A percentile compares a stretch with the other conserved stretches of the same genome.
Evolutionary conservation across 2,888 invertebrate genomes (phyloP).

Genomic region (Metellina segmentata): DNA sequence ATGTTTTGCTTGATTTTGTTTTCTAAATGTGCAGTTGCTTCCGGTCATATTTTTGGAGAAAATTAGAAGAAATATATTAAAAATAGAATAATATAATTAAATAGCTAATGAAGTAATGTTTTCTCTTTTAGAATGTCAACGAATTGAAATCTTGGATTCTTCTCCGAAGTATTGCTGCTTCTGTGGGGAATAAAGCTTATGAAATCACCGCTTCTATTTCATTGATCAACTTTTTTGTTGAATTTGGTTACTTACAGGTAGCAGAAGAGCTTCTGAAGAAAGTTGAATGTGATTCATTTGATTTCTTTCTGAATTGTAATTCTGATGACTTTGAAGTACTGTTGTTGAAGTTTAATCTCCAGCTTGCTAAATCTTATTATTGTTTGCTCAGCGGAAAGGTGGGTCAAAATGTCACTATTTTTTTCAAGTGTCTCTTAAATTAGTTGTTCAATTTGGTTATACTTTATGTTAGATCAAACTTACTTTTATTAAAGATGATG

Average conservation of each 20-base stretch:
- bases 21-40: too few relatives aligned
- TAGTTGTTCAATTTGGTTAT: too few relatives aligned
- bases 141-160: conserved; percentile 57
- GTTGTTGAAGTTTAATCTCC: conserved; percentile 36
- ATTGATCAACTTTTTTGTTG: conserved; percentile 25
- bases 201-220: conserved; percentile 32
- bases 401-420: not conserved
- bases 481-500: too few relatives aligned
- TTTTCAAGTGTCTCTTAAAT: too few relatives aligned
- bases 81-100: too few relatives aligned
- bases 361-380: conserved; percentile 34
- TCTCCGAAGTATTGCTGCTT: conserved; percentile 29
- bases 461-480: too few relatives aligned
- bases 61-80: too few relatives aligned
- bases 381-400: conserved; percentile 53
- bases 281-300: conserved; percentile 16
- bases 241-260: conserved; percentile 55
- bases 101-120: not conserved
- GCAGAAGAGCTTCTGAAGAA: conserved; percentile 25
- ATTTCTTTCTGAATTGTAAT: not conserved
- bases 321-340: not conserved
- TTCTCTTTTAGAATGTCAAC: conserved; percentile 33
- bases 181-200: conserved; percentile 17
- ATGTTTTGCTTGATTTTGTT: too few relatives aligned
- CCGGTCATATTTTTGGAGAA: too few relatives aligned